Conservation (phyloP, 2,797 vertebrate species). For the Furcifer pardalis region DNA sequence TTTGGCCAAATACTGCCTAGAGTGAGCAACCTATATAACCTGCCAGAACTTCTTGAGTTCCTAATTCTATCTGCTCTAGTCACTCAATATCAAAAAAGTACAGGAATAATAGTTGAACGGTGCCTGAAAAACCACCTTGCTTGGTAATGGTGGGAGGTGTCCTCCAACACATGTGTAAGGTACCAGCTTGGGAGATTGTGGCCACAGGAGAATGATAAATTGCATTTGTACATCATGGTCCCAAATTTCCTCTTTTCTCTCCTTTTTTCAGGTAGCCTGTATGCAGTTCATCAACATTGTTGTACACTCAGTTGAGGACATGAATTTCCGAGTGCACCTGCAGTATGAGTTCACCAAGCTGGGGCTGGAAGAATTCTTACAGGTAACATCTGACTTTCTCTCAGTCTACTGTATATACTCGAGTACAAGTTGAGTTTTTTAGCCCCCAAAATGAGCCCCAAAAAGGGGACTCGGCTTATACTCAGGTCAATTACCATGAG, state of each 20-base stretch:
- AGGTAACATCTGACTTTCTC: slow-evolving; percentile 75
- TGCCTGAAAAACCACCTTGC: too few species aligned
- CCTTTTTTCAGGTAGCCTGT: slow-evolving; percentile 86
- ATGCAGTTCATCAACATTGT: slow-evolving; percentile 99
- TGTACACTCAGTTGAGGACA: slow-evolving; percentile 96
- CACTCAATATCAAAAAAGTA: not conserved
- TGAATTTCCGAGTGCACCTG: slow-evolving; percentile 96
- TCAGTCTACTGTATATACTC: too few species aligned
- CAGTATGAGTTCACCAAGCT: slow-evolving; percentile 96
- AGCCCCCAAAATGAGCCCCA: too few species aligned
- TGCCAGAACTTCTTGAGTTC: not conserved
- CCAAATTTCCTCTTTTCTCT: not conserved
- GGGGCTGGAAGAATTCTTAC: slow-evolving; percentile 93
- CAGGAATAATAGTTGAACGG: not conserved
- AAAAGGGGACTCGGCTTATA: too few species aligned
- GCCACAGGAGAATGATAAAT: not conserved
- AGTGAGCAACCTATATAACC: too few species aligned
- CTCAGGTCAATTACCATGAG: too few species aligned
- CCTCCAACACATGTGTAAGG: too few species aligned
- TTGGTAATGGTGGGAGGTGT: not conserved
- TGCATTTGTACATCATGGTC: not conserved
- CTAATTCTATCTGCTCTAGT: not conserved
- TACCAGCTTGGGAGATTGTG: not conserved
- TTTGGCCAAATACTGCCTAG: not conserved
- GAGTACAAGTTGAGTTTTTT: too few species aligned